A percentile compares a stretch with the other conserved stretches of the same genome.
Evolutionary conservation across 2,797 vertebrate genomes (phyloP).

Genomic region (Sebastes jordani): DNA sequence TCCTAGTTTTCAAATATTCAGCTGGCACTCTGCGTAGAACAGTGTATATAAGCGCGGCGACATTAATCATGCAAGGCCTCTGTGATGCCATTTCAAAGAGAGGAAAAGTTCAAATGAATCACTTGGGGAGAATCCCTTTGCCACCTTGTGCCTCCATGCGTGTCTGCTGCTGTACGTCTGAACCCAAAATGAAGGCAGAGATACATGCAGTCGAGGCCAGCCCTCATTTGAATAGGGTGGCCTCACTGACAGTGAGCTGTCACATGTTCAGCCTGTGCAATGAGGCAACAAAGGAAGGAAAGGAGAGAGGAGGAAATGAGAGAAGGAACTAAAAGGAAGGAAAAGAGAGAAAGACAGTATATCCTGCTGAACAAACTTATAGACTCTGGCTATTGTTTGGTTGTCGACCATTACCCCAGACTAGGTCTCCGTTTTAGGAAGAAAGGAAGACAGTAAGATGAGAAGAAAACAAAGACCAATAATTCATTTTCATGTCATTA

Average conservation of each 20-base stretch:
- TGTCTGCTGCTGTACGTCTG: slow-evolving; percentile 37
- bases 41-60: slow-evolving; percentile 48
- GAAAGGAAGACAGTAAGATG: not conserved
- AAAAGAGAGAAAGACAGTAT: not conserved
- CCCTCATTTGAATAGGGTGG: slow-evolving; percentile 40
- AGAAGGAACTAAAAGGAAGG: not conserved
- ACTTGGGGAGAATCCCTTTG: slow-evolving; percentile 54
- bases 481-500: not conserved
- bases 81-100: slow-evolving; percentile 75
- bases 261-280: slow-evolving; percentile 34
- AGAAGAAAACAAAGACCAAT: slow-evolving; percentile 3
- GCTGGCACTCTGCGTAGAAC: slow-evolving; percentile 34
- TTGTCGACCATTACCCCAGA: not conserved
- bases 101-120: slow-evolving; percentile 73
- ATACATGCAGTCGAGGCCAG: slow-evolving; percentile 27
- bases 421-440: not conserved
- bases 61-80: slow-evolving; percentile 69
- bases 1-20: slow-evolving; percentile 56
- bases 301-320: not conserved
- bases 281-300: not conserved
- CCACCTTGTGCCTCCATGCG: slow-evolving; percentile 25
- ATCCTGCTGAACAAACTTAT: not conserved
- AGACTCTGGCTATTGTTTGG: not conserved
- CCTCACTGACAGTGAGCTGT: slow-evolving; percentile 25
- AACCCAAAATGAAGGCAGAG: slow-evolving; percentile 42